These are phyloP conservation scores for Micronisus gabar DNA, from an alignment of 2,113 vertebrate species.

Conservation along the genomic window DNA sequence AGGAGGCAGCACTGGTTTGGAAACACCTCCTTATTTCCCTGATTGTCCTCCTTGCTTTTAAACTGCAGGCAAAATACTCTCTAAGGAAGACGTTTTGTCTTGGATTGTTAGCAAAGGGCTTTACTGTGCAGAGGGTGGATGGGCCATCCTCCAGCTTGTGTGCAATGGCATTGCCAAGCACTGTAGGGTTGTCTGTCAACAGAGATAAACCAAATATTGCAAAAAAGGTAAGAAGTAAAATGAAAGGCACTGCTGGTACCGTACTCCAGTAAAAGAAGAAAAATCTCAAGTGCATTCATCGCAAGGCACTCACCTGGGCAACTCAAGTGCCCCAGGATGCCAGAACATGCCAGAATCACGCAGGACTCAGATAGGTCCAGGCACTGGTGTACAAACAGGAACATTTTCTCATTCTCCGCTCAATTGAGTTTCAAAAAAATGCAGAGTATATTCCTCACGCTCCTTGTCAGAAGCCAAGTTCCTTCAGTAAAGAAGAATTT, in stretches of 20 bases:
- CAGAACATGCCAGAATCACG: fast-evolving
- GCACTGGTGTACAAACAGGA: background rate
- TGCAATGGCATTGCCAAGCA: background rate
- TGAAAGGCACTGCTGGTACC: background rate
- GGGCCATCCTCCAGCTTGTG: fast-evolving
- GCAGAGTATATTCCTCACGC: background rate
- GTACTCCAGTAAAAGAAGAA: background rate
- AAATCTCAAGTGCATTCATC: background rate
- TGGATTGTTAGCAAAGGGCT: background rate
- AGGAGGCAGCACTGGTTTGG: background rate
- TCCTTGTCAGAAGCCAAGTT: background rate
- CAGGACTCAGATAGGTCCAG: background rate
- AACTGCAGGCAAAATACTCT: background rate
- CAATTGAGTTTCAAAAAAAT: background rate
- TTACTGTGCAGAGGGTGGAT: background rate
- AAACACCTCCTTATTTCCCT: background rate
- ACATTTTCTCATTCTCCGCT: background rate
- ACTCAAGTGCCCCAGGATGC: too few species aligned
- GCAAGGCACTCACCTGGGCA: background rate
- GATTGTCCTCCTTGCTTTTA: background rate
- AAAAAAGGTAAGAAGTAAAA: background rate
- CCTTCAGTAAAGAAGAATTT: background rate
- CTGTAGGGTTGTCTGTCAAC: background rate
- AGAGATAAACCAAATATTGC: background rate
- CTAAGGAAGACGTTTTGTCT: background rate